Conservation (phyloP, 2,797 vertebrate species). For the Psittacula derbiana region DNA sequence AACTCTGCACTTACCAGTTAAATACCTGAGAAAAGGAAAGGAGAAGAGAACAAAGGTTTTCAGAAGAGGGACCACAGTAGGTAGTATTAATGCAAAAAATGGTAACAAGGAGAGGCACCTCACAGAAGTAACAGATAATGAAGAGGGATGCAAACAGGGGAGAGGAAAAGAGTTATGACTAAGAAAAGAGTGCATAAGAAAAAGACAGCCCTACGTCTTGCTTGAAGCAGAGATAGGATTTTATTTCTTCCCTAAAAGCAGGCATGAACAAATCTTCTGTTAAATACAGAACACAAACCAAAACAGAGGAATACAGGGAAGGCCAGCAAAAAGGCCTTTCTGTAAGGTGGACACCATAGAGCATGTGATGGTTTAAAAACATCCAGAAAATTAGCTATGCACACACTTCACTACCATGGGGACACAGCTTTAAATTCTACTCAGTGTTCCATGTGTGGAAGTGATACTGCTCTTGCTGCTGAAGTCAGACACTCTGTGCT, state of each 20-base stretch:
- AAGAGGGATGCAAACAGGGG: not conserved
- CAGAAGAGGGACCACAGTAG: not conserved
- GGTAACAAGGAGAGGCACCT: not conserved
- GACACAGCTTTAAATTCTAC: not conserved
- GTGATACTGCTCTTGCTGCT: not conserved
- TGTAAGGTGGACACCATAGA: not conserved
- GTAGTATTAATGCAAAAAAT: not conserved
- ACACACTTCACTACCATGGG: not conserved
- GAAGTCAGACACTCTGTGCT: not conserved
- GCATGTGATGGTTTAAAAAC: not conserved
- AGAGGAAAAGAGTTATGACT: not conserved
- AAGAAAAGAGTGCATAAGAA: not conserved
- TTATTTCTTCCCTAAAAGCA: slow-evolving; percentile 25
- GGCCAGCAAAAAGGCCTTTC: not conserved
- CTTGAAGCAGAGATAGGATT: not conserved
- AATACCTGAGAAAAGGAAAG: not conserved
- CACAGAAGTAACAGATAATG: not conserved
- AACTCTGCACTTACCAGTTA: not conserved
- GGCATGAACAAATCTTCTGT: not conserved
- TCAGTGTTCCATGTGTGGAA: not conserved
- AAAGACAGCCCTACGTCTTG: not conserved
- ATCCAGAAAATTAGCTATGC: not conserved
- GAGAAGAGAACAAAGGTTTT: not conserved
- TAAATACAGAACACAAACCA: not conserved
- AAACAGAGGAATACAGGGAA: not conserved